Percentiles rank a stretch among this genome's conserved stretches.
Conservation (phyloP, 2,888 invertebrate species). For the Plagodis pulveraria region DNA sequence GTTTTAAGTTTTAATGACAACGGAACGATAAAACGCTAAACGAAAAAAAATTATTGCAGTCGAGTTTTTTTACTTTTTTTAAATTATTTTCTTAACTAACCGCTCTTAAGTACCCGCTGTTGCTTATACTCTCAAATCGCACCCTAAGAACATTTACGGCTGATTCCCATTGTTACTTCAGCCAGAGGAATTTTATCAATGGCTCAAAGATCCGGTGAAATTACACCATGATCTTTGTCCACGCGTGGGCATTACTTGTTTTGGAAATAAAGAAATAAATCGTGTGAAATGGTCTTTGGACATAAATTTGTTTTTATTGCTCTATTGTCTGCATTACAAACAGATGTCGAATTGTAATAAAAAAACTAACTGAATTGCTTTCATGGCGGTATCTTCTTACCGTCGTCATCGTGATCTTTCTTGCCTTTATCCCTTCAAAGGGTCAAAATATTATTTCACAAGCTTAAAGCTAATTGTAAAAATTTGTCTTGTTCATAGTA, state of each 20-base stretch:
- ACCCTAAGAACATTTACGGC: slow-evolving; percentile 15
- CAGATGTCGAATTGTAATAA: not conserved
- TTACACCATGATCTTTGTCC: slow-evolving; percentile 13
- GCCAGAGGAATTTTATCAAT: slow-evolving; percentile 17
- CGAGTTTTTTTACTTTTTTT: too few relatives aligned
- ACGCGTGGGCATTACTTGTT: slow-evolving; percentile 11
- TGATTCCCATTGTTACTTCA: slow-evolving; percentile 18
- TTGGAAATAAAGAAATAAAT: slow-evolving; percentile 14
- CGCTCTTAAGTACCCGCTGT: not conserved
- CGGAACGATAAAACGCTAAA: too few relatives aligned
- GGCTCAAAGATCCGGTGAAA: slow-evolving; percentile 8
- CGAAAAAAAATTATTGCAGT: too few relatives aligned
- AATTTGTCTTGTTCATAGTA: too few relatives aligned
- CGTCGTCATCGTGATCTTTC: too few relatives aligned
- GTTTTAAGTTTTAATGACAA: too few relatives aligned
- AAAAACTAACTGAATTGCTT: not conserved
- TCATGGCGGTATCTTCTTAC: not conserved
- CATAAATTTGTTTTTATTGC: not conserved
- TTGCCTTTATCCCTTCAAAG: too few relatives aligned
- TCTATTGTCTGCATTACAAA: not conserved
- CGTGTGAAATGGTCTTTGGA: slow-evolving; percentile 1
- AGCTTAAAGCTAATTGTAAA: too few relatives aligned
- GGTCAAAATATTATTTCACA: too few relatives aligned
- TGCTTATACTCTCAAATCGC: not conserved
- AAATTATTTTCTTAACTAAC: too few relatives aligned